Evolutionary conservation across 2,113 vertebrate species (phyloP), one percentile per base, ranked within the genome.

Genomic region (Xenopus tropicalis): DNA sequence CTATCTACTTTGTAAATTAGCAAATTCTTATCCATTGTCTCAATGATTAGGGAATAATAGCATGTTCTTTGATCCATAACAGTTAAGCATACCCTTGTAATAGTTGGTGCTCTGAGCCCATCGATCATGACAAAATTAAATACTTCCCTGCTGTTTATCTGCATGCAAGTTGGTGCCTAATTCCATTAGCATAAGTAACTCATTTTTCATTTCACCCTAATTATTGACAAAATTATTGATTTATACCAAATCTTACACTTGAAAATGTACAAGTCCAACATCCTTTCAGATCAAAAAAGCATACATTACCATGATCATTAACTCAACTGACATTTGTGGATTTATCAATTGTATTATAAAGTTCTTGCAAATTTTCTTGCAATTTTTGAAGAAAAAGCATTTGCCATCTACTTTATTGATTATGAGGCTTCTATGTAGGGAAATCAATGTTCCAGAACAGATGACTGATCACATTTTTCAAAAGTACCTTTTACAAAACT

Each of bases 191-290:
- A 52, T 23, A 37, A 66, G 37, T 66, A 66, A 58, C 63, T 42
- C 25, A 66, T 66, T 73, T 59, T 42, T 73, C 19, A 73, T 66
- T 24, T 37, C 66, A 54, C 52, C 21, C 62, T 66, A 46, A 20
- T 24, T 73, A 66, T 73, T 66, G 71, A 73, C 65, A 64, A 37
- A 14, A 19, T 22, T 58, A 73, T 73, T 73, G 63, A 73, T 48
- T 46, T 73, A 14, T 63, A 48, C 65, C 65, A 73, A 62, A 66
- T 54, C 52, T 66, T 25, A 52, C n/a, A 46, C 59, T 22, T 63
- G 48, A 21, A 61, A 54, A 14, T 64, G n/a, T 25, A 61, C 57
- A 48, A 16, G 24, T 64, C n/a, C 4, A 12, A 46, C 46, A 14
- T 44, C 17, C 19, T 56, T 64, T 42, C 21, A 42, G 56, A 21